phyloP scores from a whole-genome alignment of 2,113 vertebrate genomes.

The Melanotaenia duboulayi region DNA sequence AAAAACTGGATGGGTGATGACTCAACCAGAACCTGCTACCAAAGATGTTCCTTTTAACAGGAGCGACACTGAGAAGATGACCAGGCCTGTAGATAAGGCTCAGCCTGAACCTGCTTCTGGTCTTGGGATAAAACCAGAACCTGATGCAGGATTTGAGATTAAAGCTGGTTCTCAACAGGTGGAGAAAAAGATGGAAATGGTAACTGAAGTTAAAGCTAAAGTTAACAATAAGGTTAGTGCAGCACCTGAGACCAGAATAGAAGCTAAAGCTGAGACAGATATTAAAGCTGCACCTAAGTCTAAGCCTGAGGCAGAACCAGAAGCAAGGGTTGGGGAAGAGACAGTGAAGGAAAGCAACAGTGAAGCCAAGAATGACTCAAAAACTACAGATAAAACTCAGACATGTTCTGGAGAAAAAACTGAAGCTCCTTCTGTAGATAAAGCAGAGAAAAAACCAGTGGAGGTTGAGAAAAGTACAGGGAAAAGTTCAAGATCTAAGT shows the following conservation, averaged over 20 bases:
- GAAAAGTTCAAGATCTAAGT: conserved; percentile 63
- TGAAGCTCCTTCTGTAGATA: conserved; percentile 18
- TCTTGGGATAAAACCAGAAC: conserved; percentile 18
- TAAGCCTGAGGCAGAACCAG: conserved; percentile 16
- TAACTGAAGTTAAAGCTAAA: conserved; percentile 27
- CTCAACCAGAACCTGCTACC: conserved; percentile 38
- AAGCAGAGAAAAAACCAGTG: conserved; percentile 29
- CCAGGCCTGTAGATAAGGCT: conserved; percentile 9
- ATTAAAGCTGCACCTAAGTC: conserved; percentile 5
- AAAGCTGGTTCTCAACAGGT: conserved; percentile 15
- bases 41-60: conserved; percentile 16
- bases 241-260: conserved; percentile 13
- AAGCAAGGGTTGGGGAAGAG: conserved; percentile 1
- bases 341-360: conserved; percentile 9
- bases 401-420: conserved; percentile 2
- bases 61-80: conserved; percentile 18
- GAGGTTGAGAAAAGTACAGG: conserved; percentile 23
- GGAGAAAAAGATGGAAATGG: conserved; percentile 28
- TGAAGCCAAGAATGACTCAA: conserved; percentile 31
- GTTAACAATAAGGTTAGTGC: conserved; percentile 20
- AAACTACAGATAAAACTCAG: conserved; percentile 16
- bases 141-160: conserved; percentile 7
- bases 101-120: not conserved
- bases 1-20: conserved; percentile 14
- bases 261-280: conserved; percentile 43